Evolutionary conservation across 2,113 vertebrate species (phyloP), one percentile per base, ranked within the genome.

Genomic region (Steatornis caripensis): DNA sequence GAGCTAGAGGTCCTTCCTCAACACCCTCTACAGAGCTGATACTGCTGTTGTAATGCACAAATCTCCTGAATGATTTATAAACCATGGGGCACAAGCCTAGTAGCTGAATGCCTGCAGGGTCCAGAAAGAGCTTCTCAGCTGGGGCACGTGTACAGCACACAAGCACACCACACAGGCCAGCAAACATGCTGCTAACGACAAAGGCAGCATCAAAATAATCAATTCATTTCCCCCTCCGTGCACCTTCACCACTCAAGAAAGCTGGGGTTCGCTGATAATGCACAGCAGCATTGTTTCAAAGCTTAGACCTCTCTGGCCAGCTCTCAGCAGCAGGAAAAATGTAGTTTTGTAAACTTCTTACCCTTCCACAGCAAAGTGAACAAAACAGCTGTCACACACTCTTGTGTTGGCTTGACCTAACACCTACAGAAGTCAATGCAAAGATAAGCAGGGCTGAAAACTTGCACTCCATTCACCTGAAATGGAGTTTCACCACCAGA

Each of bases 81-180:
- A 82, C 12, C n/a, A 66, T 10, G 8, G 27, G 54, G 36, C 76
- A 87, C 30, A 62, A 75, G 57, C 37, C 20, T 29, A 41, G 61
- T 4, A 87, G 43, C 39, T 88, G 75, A 43, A 54, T 71, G 65
- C 32, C 70, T 93, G 91, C 83, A 80, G 53, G 39, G 36, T 61
- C 39, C 62, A 95, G 36, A 76, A 79, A 86, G 66, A 76, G 14
- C 9, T 64, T 23, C 79, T 72, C 65, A 76, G 70, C 65, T 79
- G 53, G 70, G 23, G 54, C 43, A 49, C 46, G 53, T 0, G 0
- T 13, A 84, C 49, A 84, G 69, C 30, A 51, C 27, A 41, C 18
- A 66, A 39, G 22, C n/a, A 79, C 4, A 1, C 1, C 3, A 3
- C 1, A 4, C 0, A 61, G 37, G 23, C 14, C 86, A 78, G 45